These are phyloP conservation scores for Morone chrysops DNA, from an alignment of 2,113 vertebrate species.

Conservation along the genomic window DNA sequence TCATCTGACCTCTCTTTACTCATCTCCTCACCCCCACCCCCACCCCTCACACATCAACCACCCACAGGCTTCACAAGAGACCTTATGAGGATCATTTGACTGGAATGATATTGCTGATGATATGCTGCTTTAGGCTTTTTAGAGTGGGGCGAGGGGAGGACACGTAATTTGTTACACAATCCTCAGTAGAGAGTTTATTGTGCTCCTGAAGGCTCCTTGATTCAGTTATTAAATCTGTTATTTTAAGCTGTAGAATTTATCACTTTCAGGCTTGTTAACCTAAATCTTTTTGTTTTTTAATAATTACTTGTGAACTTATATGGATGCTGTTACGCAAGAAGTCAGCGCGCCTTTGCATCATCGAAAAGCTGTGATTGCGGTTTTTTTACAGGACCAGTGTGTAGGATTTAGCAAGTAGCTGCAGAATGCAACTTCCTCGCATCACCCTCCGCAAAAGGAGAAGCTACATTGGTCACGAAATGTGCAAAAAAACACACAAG, in stretches of 20 bases:
- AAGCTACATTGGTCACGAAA: no score
- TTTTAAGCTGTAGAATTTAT: conserved; percentile 23
- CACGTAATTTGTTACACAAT: conserved; percentile 59
- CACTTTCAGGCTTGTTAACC: not conserved
- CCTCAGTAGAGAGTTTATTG: conserved; percentile 44
- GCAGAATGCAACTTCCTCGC: no score
- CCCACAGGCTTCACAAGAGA: conserved; percentile 64
- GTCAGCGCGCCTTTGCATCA: not conserved
- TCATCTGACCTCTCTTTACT: conserved; percentile 53
- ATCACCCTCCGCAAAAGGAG: no score
- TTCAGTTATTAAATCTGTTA: conserved; percentile 45
- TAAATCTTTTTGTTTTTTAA: not conserved
- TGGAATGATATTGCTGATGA: conserved; percentile 55
- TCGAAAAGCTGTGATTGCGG: no score
- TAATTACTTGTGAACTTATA: not conserved
- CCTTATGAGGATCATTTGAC: conserved; percentile 80
- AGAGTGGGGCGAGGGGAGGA: conserved; percentile 11
- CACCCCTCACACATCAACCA: conserved; percentile 30
- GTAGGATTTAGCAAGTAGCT: no score
- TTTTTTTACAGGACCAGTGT: no score
- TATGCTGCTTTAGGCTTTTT: conserved; percentile 59
- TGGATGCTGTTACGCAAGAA: not conserved
- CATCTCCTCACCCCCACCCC: conserved; percentile 25
- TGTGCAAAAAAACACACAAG: no score
- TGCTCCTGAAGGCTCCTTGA: conserved; percentile 37